A percentile compares a stretch with the other conserved stretches of the same genome.
Conservation (phyloP, 2,113 vertebrate species). For the Chamaetylas fuelleborni region DNA sequence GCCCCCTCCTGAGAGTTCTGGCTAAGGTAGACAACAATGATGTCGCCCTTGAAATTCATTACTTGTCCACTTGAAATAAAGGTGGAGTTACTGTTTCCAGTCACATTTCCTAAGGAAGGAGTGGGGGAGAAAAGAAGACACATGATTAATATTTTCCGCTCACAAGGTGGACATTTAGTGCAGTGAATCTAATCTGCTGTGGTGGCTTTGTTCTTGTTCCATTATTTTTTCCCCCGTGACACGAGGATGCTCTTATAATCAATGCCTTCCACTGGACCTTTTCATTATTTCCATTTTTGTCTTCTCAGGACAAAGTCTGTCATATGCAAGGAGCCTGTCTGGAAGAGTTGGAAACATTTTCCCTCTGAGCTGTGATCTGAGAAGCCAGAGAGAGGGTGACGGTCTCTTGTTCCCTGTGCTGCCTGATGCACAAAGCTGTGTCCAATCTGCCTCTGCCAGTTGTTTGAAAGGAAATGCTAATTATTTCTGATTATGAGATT, state of each 20-base stretch:
- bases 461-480: neutral
- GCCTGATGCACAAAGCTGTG: neutral
- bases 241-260: neutral
- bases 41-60: conserved; percentile 97
- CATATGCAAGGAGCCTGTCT: neutral
- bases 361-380: neutral
- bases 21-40: conserved; percentile 93
- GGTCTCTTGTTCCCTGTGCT: neutral
- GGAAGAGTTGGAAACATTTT: neutral
- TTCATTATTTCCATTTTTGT: conserved; percentile 10
- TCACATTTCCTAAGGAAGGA: conserved; percentile 84
- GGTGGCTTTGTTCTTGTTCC: neutral
- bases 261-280: neutral
- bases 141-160: conserved; percentile 31
- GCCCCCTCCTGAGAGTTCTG: conserved; percentile 83
- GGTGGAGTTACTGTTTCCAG: conserved; percentile 94
- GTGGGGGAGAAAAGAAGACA: neutral
- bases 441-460: neutral
- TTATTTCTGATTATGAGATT: neutral
- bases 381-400: neutral
- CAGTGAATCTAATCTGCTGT: neutral
- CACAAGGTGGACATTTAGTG: neutral
- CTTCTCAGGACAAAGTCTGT: neutral
- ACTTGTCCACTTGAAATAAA: conserved; percentile 98
- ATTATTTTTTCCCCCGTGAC: neutral